Base-by-base conservation (phyloP, 1,140 invertebrate genomes). In the Alviniconcha marisindica region DNA sequence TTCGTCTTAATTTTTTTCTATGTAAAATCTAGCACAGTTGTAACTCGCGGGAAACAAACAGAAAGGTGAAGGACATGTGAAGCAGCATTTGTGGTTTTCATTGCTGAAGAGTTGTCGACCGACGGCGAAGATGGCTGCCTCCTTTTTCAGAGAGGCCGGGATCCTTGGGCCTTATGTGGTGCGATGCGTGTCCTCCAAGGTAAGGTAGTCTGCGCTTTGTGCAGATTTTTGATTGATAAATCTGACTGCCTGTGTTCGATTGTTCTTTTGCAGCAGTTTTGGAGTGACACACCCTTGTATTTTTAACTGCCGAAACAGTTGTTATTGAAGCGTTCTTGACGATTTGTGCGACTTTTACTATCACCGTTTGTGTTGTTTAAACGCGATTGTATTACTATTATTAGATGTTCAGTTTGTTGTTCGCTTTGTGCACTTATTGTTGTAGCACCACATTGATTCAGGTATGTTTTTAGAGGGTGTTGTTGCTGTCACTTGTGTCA, bases 101-200 rank as follows among this genome's bases (percentile, higher is more conserved):
- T 4, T 2, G 10, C 38, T 36, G 31, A 66, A 80, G 78, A 80
- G 78, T 66, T 63, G 40, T 38, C 31, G 69, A 71, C 31, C 2
- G 33, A 31, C 38, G 21, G 44, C 12, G 36, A 83, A 80, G 31
- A 85, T 85, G 84, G 84, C 84, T 54, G 84, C 84, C 81, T 85
- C 81, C 77, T 81, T 85, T n/a, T 38, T 85, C 38, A 82, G 84
- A 83, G 63, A 83, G 77, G 81, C 81, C 24, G 81, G 84, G 60
- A 38, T 51, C 31, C 51, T 79, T 7, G 66, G 73, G 21, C 31
- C 71, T 48, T 81, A 77, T 76, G 36, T 81, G 2, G 56, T 54
- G 5, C 33, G 74, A 77, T 63, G 56, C 51, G 42, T 79, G 28
- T 54, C 77, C 31, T 56, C 48, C 7, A 76, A 63, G 81, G 81